phyloP scores from a whole-genome alignment of 2,888 invertebrate genomes.

The Polydrusus pterygomalis region DNA sequence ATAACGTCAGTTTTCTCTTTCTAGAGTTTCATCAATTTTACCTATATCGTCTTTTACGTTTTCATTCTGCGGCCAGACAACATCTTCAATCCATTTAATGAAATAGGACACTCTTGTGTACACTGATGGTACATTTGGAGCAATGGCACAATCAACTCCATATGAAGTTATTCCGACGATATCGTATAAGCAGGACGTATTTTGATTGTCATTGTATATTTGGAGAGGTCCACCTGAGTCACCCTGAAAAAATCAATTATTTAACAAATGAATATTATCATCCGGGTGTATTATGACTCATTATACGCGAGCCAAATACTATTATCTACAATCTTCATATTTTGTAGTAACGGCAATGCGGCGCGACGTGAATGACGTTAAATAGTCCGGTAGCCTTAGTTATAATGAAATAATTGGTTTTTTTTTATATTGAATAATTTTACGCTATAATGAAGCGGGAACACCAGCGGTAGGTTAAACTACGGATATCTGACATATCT shows the following conservation, averaged over 20 bases:
- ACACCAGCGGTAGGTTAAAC: too few species aligned
- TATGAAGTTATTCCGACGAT: constrained; percentile 73
- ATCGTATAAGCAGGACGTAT: constrained; percentile 72
- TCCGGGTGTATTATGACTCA: too few species aligned
- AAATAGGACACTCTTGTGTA: constrained; percentile 73
- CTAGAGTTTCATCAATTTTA: background rate
- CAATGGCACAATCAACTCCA: constrained; percentile 70
- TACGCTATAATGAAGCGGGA: too few species aligned
- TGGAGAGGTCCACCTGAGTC: constrained; percentile 80
- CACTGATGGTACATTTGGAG: constrained; percentile 70
- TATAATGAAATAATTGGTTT: too few species aligned
- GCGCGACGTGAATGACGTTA: too few species aligned
- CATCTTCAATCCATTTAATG: constrained; percentile 73
- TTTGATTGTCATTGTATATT: constrained; percentile 61
- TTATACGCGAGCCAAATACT: too few species aligned
- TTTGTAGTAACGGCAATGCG: too few species aligned
- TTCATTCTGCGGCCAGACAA: constrained; percentile 69
- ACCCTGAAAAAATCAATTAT: constrained; percentile 70
- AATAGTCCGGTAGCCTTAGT: too few species aligned
- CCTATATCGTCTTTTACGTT: background rate
- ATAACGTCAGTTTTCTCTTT: too few species aligned
- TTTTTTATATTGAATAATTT: too few species aligned
- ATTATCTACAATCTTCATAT: too few species aligned
- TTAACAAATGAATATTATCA: background rate
- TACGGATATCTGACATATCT: too few species aligned